Conservation (phyloP, 64 coral and sea anemone species). For the Montipora sp. region DNA sequence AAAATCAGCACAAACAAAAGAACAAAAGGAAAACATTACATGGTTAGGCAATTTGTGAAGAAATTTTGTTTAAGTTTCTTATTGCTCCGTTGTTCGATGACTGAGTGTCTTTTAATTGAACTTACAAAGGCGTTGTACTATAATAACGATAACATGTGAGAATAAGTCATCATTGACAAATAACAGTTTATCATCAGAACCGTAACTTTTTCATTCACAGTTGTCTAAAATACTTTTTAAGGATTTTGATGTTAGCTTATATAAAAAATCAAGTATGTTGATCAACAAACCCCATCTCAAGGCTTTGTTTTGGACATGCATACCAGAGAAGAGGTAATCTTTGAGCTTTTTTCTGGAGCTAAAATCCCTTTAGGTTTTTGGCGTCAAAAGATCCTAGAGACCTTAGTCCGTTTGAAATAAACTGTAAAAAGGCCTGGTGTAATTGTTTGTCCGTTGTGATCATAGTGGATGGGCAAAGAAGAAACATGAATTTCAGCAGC, state of each 20-base stretch:
- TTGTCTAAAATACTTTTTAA: neutral
- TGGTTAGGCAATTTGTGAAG: neutral
- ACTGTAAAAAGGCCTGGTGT: neutral
- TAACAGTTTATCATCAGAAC: neutral
- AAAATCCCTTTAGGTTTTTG: neutral
- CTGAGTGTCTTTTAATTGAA: neutral
- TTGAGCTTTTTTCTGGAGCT: neutral
- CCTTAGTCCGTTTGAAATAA: neutral
- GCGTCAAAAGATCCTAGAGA: neutral
- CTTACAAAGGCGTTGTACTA: neutral
- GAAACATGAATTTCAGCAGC: neutral
- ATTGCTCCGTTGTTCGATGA: slow-evolving; percentile 10
- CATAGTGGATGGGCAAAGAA: neutral
- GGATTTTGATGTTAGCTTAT: no score
- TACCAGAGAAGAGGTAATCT: neutral
- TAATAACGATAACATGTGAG: neutral
- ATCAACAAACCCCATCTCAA: neutral
- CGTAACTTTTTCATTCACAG: neutral
- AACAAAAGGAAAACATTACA: neutral
- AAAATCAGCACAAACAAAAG: neutral
- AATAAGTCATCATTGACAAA: neutral
- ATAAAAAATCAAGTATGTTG: no score
- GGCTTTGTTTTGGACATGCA: neutral
- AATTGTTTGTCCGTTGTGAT: neutral
- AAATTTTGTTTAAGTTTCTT: neutral